phyloP scores from a whole-genome alignment of 2,888 invertebrate species.

The Eupeodes luniger region DNA sequence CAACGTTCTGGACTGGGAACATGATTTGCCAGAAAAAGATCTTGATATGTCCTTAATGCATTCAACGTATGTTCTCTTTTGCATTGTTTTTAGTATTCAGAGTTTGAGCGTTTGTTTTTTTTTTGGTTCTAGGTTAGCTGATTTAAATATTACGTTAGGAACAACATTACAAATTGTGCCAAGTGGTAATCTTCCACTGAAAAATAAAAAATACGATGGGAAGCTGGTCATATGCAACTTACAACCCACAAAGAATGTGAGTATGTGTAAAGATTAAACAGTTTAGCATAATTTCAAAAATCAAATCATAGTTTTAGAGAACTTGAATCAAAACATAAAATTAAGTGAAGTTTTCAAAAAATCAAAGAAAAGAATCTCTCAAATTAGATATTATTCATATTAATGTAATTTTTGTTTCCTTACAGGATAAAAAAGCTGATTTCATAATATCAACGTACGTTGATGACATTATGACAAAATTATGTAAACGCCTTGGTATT shows the following conservation, averaged over 20 bases:
- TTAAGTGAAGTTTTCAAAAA: no score
- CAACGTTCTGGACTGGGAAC: slow-evolving; percentile 98
- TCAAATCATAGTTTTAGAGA: background rate
- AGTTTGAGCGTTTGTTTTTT: slow-evolving; percentile 14
- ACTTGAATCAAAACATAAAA: no score
- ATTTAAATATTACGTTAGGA: slow-evolving; percentile 96
- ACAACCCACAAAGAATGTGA: slow-evolving; percentile 98
- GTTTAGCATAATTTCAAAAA: background rate
- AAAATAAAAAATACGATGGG: slow-evolving; percentile 93
- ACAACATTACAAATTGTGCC: slow-evolving; percentile 99
- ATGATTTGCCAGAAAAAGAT: slow-evolving; percentile 94
- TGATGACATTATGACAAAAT: slow-evolving; percentile 90
- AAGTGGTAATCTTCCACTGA: slow-evolving; percentile 96
- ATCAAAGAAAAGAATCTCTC: no score
- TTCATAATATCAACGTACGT: slow-evolving; percentile 95
- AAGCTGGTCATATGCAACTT: slow-evolving; percentile 97
- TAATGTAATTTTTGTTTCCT: background rate
- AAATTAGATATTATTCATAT: no score
- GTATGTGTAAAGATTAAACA: slow-evolving; percentile 78
- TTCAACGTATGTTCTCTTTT: slow-evolving; percentile 85
- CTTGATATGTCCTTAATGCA: slow-evolving; percentile 93
- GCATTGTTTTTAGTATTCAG: background rate
- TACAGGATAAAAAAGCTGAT: slow-evolving; percentile 95
- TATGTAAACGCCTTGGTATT: slow-evolving; percentile 90
- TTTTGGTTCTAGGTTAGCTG: slow-evolving; percentile 90